Evolutionary conservation across 1,140 invertebrate species (phyloP), one percentile per base, ranked within the genome.

Genomic region (Drosophila nasuta): DNA sequence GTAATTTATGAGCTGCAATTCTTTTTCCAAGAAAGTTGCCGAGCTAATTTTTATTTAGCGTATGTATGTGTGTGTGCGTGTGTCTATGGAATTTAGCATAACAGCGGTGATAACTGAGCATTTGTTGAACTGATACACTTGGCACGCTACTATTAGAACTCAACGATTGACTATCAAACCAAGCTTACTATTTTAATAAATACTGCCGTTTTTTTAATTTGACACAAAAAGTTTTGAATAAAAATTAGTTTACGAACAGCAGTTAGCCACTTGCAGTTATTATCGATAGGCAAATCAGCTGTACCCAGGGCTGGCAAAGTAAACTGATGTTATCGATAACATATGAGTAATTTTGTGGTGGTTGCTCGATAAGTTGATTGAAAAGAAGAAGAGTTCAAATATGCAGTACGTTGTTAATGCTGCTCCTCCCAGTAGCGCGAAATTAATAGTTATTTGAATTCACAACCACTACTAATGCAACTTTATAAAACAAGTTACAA

Each of bases 81-180:
- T 28, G 30, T 54, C 5, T 58, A 54, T 45, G 67, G 64, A 46
- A 38, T n/a, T 38, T 64, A 64, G 48, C 68, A 64, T 70, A 54
- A 51, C 11, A 69, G 13, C 13, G 28, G 11, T 5, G 20, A 13
- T 33, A 69, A 13, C 28, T 63, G 25, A 17, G 10, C 8, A 46
- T 63, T 46, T 13, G 51, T 28, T 56, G 4, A 30, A 17, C 5
- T 38, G 10, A 10, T 56, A 3, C n/a, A 17, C 49, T 25, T 25
- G 20, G 20, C 20, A 25, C 20, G 20, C 20, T 25, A 25, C 20
- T 25, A 25, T 25, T 25, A 25, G 20, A 25, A 25, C 20, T 0
- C 20, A 25, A 25, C 20, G 20, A 25, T 25, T 25, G 20, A 25
- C 20, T 25, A 25, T 25, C 20, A 25, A 25, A 25, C 20, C 20